These are phyloP conservation scores for Ramphastos sulfuratus DNA, from an alignment of 2,113 vertebrate genomes.

Conservation along the genomic window DNA sequence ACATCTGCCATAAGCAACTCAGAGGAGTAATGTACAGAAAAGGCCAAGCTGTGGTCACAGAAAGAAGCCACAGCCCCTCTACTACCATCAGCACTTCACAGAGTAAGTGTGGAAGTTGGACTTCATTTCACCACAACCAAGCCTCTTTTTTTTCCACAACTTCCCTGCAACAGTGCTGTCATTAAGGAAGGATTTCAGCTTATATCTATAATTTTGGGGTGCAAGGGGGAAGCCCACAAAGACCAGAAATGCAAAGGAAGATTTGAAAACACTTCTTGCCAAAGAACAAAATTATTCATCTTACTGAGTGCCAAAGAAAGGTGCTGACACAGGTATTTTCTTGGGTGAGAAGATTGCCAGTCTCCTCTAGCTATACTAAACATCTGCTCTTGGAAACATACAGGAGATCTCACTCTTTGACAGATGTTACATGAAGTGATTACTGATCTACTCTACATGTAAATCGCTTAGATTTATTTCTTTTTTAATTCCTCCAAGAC, in stretches of 20 bases:
- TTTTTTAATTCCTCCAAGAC: neutral
- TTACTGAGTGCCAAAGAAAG: neutral
- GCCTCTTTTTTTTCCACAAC: neutral
- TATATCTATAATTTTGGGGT: accelerated
- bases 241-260: neutral
- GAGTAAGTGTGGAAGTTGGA: neutral
- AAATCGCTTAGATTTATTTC: neutral
- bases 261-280: neutral
- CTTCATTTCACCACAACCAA: neutral
- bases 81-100: neutral
- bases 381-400: neutral
- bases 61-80: neutral
- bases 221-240: neutral
- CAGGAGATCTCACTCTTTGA: neutral
- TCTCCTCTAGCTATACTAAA: neutral
- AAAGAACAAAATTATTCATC: constrained; percentile 12
- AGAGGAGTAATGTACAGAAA: accelerated
- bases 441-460: neutral
- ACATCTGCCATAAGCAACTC: neutral
- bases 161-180: neutral
- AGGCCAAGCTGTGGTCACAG: accelerated
- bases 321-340: neutral
- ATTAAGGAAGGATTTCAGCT: neutral
- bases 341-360: neutral
- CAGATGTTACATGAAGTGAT: neutral